Evolutionary conservation across 2,113 vertebrate genomes (phyloP).

Genomic region (Nycticebus coucang): DNA sequence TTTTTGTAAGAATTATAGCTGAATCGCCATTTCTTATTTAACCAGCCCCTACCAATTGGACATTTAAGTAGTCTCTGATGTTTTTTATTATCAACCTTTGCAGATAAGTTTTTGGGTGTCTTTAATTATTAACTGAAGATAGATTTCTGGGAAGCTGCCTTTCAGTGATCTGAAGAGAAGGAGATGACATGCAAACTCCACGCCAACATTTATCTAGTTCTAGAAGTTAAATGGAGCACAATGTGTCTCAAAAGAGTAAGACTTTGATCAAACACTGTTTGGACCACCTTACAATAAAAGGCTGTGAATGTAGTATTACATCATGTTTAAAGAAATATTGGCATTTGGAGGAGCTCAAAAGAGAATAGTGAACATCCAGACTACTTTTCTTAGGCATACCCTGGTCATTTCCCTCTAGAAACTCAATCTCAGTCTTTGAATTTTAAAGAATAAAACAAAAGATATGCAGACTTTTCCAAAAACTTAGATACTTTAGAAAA

Average conservation of each 20-base stretch:
- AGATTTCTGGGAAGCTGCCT: not conserved
- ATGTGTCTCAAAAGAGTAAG: not conserved
- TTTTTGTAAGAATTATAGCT: not conserved
- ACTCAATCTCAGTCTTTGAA: not conserved
- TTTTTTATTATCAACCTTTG: not conserved
- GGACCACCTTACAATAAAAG: slow-evolving; percentile 25
- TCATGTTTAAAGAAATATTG: slow-evolving; percentile 47
- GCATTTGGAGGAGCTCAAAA: slow-evolving; percentile 13
- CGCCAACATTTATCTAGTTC: not conserved
- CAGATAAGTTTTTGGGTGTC: not conserved
- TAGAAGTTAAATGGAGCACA: slow-evolving; percentile 4
- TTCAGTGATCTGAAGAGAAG: not conserved
- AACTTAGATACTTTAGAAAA: slow-evolving; percentile 26
- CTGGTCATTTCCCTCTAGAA: slow-evolving; percentile 16
- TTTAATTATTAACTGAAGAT: slow-evolving; percentile 50
- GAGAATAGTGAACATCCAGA: not conserved
- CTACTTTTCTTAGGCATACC: not conserved
- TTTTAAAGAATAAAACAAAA: slow-evolving; percentile 3
- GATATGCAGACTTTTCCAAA: slow-evolving; percentile 16
- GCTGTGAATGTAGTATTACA: not conserved
- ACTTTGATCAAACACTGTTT: slow-evolving; percentile 33
- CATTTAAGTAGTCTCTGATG: not conserved
- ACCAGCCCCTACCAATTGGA: not conserved
- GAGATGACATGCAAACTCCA: not conserved
- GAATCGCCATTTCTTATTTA: not conserved